A percentile compares a stretch with the other conserved stretches of the same genome.
Evolutionary conservation across 2,113 vertebrate genomes (phyloP).

Genomic region (Vireo altiloquus): DNA sequence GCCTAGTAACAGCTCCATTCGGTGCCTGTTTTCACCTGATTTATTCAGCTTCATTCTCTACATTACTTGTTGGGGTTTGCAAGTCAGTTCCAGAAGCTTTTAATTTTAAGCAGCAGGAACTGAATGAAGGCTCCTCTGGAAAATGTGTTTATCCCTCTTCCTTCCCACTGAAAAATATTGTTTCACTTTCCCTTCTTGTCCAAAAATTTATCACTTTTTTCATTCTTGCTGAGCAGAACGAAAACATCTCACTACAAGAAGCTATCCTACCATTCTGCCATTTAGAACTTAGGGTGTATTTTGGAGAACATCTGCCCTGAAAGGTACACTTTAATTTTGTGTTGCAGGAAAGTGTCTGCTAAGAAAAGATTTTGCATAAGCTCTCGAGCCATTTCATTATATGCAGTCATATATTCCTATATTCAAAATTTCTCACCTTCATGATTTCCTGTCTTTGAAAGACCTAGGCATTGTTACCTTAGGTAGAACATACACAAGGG

Average conservation of each 20-base stretch:
- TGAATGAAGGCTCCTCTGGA: constrained; percentile 36
- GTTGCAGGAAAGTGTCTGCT: background rate
- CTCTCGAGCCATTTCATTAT: background rate
- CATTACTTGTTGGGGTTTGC: constrained; percentile 20
- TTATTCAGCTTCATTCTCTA: background rate
- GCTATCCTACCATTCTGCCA: background rate
- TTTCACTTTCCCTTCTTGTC: constrained; percentile 28
- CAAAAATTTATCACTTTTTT: constrained; percentile 40
- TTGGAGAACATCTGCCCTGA: background rate
- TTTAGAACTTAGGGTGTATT: background rate
- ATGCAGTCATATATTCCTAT: background rate
- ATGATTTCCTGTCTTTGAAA: background rate
- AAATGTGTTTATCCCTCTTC: constrained; percentile 21
- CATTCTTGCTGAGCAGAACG: background rate
- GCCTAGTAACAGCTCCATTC: constrained; percentile 65
- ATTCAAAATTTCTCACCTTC: background rate
- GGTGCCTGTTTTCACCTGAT: background rate
- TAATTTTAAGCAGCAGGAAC: constrained; percentile 69
- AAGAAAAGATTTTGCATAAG: background rate
- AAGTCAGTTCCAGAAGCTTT: constrained; percentile 31
- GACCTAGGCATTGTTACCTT: background rate
- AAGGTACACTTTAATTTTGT: background rate
- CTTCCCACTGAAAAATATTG: constrained; percentile 17
- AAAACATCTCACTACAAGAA: background rate
- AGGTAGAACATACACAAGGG: background rate